Evolutionary conservation across 2,113 vertebrate species (phyloP).

Genomic region (Osmerus mordax): DNA sequence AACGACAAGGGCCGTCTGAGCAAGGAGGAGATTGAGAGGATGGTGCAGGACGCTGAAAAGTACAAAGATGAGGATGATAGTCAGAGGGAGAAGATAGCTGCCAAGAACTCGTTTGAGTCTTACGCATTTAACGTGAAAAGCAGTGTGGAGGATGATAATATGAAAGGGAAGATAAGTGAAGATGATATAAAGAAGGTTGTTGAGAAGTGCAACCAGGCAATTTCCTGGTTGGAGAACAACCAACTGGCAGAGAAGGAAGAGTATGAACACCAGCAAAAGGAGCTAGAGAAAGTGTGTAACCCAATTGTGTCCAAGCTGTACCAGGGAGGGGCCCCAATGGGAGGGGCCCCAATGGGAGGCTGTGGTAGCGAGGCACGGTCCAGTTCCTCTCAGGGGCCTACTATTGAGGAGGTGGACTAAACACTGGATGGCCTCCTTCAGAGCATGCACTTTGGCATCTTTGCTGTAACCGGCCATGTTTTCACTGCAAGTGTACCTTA

Average conservation of each 20-base stretch:
- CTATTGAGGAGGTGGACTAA: constrained; percentile 67
- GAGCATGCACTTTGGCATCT: too few relatives aligned
- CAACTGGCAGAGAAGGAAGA: constrained; percentile 65
- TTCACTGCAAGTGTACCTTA: background rate
- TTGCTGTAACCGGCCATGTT: too few relatives aligned
- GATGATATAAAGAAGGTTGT: constrained; percentile 58
- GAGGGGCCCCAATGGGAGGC: constrained; percentile 30
- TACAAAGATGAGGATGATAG: constrained; percentile 62
- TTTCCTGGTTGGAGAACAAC: constrained; percentile 68
- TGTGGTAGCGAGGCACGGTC: constrained; percentile 38
- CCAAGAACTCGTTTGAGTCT: constrained; percentile 61
- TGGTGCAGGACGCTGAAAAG: constrained; percentile 65
- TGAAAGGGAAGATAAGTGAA: constrained; percentile 61
- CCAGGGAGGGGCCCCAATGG: constrained; percentile 36
- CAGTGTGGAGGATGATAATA: constrained; percentile 58
- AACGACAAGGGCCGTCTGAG: constrained; percentile 64
- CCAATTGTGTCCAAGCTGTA: constrained; percentile 62
- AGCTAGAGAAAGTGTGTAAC: constrained; percentile 62
- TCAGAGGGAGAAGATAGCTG: constrained; percentile 59
- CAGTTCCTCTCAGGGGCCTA: constrained; percentile 51
- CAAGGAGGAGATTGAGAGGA: constrained; percentile 65
- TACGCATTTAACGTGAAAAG: constrained; percentile 64
- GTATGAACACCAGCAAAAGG: constrained; percentile 61
- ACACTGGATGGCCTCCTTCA: background rate
- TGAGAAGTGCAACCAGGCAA: constrained; percentile 62